Percentiles rank a stretch among this genome's conserved stretches.
These are phyloP conservation scores for Papio anubis DNA, from an alignment of 2,113 vertebrate genomes.

Conservation along the genomic window DNA sequence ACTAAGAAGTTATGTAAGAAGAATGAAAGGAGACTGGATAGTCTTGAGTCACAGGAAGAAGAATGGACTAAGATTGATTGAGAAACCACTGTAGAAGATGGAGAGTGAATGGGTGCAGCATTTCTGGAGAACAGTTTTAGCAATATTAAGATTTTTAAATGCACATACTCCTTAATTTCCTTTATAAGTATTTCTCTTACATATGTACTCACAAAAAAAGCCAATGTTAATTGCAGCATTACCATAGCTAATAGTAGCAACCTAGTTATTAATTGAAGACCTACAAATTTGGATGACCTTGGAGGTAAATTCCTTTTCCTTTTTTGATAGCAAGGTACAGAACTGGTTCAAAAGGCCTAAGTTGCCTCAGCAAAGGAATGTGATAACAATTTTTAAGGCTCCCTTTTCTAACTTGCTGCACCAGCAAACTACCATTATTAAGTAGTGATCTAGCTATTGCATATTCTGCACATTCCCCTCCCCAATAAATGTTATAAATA, in stretches of 20 bases:
- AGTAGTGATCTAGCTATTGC: not conserved
- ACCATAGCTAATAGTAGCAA: not conserved
- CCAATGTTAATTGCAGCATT: not conserved
- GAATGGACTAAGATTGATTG: not conserved
- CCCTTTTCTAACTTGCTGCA: not conserved
- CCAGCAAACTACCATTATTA: not conserved
- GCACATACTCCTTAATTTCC: not conserved
- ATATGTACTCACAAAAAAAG: not conserved
- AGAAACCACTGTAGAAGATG: not conserved
- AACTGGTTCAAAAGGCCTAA: not conserved
- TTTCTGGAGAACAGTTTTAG: not conserved
- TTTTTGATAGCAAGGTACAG: not conserved
- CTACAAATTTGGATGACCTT: not conserved
- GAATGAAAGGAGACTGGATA: not conserved
- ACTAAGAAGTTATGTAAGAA: slow-evolving; percentile 9
- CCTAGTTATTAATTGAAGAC: not conserved
- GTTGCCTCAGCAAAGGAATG: not conserved
- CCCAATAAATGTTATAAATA: not conserved
- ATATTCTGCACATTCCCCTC: not conserved
- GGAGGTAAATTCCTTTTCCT: not conserved
- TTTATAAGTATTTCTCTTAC: not conserved
- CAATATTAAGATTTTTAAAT: not conserved
- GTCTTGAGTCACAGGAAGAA: not conserved
- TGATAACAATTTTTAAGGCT: not conserved
- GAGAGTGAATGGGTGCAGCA: not conserved